A percentile compares a stretch with the other conserved stretches of the same genome.
phyloP scores from a whole-genome alignment of 1,140 invertebrate genomes.

The Drosophila repletoides region DNA sequence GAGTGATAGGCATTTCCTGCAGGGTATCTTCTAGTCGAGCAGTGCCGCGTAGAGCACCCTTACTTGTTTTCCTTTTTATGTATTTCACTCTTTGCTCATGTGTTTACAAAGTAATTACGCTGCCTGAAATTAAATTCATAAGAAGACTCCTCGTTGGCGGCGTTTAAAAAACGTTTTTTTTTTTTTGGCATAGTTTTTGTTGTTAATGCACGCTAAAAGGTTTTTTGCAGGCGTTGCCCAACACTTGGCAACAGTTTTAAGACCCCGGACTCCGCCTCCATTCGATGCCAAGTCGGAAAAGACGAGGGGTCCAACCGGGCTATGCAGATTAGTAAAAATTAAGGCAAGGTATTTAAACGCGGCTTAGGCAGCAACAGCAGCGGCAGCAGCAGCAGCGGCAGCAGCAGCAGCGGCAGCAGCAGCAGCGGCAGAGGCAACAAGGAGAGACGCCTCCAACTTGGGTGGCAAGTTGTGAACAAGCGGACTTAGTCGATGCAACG shows the following conservation, averaged over 20 bases:
- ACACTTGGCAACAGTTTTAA: constrained; percentile 35
- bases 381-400: constrained; percentile 16
- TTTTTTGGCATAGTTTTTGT: constrained; percentile 52
- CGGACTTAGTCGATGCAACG: constrained; percentile 65
- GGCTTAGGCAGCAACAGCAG: constrained; percentile 47
- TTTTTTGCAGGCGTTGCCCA: constrained; percentile 36
- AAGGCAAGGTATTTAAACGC: constrained; percentile 73
- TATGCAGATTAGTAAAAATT: constrained; percentile 74
- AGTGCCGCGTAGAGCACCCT: no score
- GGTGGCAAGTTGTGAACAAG: constrained; percentile 69
- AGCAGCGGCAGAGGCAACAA: no score
- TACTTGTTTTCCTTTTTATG: no score
- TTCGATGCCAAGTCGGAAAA: constrained; percentile 40
- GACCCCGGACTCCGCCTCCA: no score
- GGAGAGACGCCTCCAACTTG: constrained; percentile 49
- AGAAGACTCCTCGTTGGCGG: constrained; percentile 47
- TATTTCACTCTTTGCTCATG: constrained; percentile 58
- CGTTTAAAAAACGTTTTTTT: constrained; percentile 65
- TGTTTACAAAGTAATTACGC: constrained; percentile 82
- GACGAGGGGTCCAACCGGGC: constrained; percentile 19
- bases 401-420: constrained; percentile 9
- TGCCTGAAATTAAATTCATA: constrained; percentile 80
- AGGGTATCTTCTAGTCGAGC: no score
- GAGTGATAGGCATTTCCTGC: no score
- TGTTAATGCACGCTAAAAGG: constrained; percentile 75